Evolutionary conservation across 2,797 vertebrate genomes (phyloP).

Genomic region (Sebastes matsubarae): DNA sequence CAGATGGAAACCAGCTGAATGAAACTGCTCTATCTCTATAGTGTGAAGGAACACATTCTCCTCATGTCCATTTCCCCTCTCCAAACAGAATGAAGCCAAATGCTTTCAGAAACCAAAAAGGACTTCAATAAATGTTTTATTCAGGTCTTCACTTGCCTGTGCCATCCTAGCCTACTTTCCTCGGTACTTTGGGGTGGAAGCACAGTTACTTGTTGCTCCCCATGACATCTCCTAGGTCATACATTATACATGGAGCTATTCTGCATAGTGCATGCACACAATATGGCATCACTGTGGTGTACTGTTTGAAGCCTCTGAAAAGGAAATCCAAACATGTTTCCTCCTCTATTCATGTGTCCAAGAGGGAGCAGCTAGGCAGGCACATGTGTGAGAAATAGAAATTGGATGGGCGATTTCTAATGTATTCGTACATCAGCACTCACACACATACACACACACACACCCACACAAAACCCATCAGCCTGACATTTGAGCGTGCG

Average conservation of each 20-base stretch:
- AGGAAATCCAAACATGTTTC: neutral
- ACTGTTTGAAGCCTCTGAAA: neutral
- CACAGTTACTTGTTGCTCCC: constrained; percentile 60
- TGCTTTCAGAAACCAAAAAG: constrained; percentile 38
- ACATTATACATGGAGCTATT: constrained; percentile 54
- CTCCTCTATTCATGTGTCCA: neutral
- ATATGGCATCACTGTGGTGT: constrained; percentile 13
- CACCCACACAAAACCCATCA: constrained; percentile 5
- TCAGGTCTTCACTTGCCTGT: constrained; percentile 23
- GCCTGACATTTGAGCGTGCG: constrained; percentile 23
- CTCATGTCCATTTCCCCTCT: neutral
- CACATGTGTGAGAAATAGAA: neutral
- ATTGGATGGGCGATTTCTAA: neutral
- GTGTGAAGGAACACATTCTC: neutral
- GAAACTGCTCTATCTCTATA: neutral
- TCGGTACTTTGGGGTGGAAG: constrained; percentile 25
- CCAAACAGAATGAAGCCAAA: constrained; percentile 12
- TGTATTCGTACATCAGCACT: neutral
- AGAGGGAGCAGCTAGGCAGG: neutral
- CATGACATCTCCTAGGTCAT: constrained; percentile 41
- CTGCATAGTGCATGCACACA: constrained; percentile 44
- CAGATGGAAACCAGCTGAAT: neutral
- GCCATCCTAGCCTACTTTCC: constrained; percentile 62
- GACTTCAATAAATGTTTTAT: constrained; percentile 48
- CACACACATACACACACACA: neutral